Conservation (phyloP, 2,888 invertebrate species). For the Sepiola atlantica region DNA sequence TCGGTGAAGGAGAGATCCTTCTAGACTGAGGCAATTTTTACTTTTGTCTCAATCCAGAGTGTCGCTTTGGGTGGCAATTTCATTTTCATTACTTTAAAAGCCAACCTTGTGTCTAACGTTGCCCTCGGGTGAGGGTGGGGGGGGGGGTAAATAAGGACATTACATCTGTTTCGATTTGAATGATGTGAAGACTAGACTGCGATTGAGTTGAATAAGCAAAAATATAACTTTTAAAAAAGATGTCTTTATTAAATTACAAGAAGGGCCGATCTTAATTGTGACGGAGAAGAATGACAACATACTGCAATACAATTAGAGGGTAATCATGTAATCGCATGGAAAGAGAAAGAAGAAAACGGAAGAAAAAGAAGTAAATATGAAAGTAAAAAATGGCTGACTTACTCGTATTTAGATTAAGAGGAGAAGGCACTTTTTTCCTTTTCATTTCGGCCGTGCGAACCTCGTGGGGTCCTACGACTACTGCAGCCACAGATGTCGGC, state of each 20-base stretch:
- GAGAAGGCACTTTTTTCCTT: slow-evolving; percentile 32
- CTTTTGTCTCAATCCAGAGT: too few species aligned
- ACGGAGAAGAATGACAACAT: background rate
- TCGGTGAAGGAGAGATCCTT: too few species aligned
- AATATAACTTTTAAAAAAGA: background rate
- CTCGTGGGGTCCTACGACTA: background rate
- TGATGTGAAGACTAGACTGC: too few species aligned
- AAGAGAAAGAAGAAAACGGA: background rate
- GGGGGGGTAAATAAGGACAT: too few species aligned
- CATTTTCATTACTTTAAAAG: too few species aligned
- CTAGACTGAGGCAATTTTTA: too few species aligned
- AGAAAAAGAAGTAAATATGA: background rate
- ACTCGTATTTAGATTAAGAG: slow-evolving; percentile 32
- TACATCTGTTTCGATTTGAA: too few species aligned
- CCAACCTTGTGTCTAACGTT: too few species aligned
- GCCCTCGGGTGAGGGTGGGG: too few species aligned
- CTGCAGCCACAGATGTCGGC: background rate
- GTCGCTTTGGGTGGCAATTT: too few species aligned
- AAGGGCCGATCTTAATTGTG: background rate
- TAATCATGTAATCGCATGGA: background rate
- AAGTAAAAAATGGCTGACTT: background rate
- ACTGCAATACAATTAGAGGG: background rate
- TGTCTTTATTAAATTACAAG: background rate
- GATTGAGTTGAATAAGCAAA: background rate
- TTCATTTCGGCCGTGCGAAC: slow-evolving; percentile 1